Conservation (phyloP, 2,888 invertebrate species). For the Dasysyrphus tricinctus region DNA sequence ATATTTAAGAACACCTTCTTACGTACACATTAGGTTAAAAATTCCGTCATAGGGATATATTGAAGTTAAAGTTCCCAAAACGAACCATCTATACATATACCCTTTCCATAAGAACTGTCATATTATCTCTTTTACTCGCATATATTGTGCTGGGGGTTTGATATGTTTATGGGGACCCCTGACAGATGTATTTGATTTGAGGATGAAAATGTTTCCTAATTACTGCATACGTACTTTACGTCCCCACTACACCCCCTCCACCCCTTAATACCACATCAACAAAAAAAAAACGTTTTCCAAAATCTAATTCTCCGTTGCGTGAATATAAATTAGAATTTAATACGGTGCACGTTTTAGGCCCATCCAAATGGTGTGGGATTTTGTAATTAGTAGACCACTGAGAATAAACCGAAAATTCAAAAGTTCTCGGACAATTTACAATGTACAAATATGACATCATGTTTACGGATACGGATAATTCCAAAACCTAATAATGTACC, state of each 20-base stretch:
- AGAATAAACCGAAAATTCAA: constrained; percentile 74
- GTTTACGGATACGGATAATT: constrained; percentile 74
- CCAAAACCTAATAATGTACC: constrained; percentile 64
- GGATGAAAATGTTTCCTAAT: constrained; percentile 71
- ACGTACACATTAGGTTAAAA: constrained; percentile 17
- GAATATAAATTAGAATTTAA: constrained; percentile 76
- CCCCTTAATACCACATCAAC: constrained; percentile 2
- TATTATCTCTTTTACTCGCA: not conserved
- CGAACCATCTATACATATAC: constrained; percentile 10
- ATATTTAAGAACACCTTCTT: constrained; percentile 63
- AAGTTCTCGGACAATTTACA: constrained; percentile 76
- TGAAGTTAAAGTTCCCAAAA: constrained; percentile 28
- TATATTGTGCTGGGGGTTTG: not conserved
- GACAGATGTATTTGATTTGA: constrained; percentile 74
- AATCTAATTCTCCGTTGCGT: constrained; percentile 75
- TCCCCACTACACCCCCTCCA: not conserved
- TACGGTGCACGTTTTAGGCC: constrained; percentile 70
- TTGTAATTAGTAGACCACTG: constrained; percentile 76
- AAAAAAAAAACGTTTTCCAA: constrained; percentile 63
- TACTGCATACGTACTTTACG: constrained; percentile 38
- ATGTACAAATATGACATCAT: constrained; percentile 75
- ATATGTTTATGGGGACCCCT: constrained; percentile 48
- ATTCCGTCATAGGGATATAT: constrained; percentile 10
- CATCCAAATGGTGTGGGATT: constrained; percentile 67
- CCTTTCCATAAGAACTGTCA: not conserved